These are phyloP conservation scores for Ceyx margarethae DNA, from an alignment of 2,113 vertebrate species.

Conservation along the genomic window DNA sequence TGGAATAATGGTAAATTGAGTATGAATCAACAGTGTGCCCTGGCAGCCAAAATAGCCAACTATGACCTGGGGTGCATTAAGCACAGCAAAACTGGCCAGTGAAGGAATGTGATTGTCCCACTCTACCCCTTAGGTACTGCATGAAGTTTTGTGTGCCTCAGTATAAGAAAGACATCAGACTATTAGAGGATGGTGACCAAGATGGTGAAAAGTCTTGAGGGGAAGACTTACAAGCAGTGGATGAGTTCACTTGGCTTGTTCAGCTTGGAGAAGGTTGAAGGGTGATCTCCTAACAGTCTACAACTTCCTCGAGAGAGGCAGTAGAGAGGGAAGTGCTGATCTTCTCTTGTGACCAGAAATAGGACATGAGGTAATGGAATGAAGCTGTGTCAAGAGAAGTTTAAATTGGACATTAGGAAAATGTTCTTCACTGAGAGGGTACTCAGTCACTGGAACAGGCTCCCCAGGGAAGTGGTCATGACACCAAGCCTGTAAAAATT, in stretches of 20 bases:
- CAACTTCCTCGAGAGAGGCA: not conserved
- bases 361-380: not conserved
- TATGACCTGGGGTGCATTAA: too few species aligned
- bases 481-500: not conserved
- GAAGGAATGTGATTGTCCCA: too few species aligned
- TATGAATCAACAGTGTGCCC: too few species aligned
- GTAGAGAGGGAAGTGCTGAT: fast-evolving
- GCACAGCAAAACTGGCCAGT: too few species aligned
- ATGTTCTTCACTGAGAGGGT: not conserved
- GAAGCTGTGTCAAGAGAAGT: not conserved
- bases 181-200: fast-evolving
- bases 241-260: not conserved
- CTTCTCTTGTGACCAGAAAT: not conserved
- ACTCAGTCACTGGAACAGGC: fast-evolving
- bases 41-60: too few species aligned
- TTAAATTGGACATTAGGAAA: not conserved
- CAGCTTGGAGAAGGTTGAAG: not conserved
- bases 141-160: too few species aligned
- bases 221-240: not conserved
- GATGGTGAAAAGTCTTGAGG: not conserved
- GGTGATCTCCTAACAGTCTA: not conserved
- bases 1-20: too few species aligned
- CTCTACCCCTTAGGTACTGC: too few species aligned
- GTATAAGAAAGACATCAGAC: too few species aligned
- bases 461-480: fast-evolving